Evolutionary conservation across 2,113 vertebrate species (phyloP).

Genomic region (Cyprinodon brontotheroides): DNA sequence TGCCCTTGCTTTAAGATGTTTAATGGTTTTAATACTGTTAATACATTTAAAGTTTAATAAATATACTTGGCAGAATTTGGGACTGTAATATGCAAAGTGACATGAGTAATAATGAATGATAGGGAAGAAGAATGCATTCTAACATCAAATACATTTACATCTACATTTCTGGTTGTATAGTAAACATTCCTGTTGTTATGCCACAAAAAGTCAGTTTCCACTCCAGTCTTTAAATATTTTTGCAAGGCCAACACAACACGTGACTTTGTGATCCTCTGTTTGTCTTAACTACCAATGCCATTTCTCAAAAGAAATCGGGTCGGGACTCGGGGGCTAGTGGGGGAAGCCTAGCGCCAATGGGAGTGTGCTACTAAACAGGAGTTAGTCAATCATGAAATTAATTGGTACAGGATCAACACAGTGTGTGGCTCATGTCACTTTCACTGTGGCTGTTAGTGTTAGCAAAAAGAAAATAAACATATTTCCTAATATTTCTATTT

Average conservation of each 20-base stretch:
- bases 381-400: slow-evolving; percentile 83
- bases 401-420: slow-evolving; percentile 72
- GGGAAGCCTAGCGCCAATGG: slow-evolving; percentile 68
- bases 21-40: no score
- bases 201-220: neutral
- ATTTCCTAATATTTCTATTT: neutral
- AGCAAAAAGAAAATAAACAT: slow-evolving; percentile 34
- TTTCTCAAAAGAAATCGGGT: slow-evolving; percentile 23
- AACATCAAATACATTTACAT: no score
- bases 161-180: neutral
- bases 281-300: slow-evolving; percentile 49
- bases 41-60: no score
- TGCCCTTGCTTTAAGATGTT: no score
- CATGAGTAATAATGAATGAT: neutral
- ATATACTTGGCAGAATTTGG: no score
- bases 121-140: neutral
- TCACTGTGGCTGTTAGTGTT: slow-evolving; percentile 46
- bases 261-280: slow-evolving; percentile 63
- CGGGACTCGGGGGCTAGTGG: slow-evolving; percentile 23
- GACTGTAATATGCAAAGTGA: neutral
- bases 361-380: slow-evolving; percentile 78
- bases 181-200: neutral
- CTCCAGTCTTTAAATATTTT: slow-evolving; percentile 46
- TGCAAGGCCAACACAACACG: slow-evolving; percentile 40
- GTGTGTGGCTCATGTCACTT: slow-evolving; percentile 45